A percentile compares a stretch with the other conserved stretches of the same genome.
phyloP scores from a whole-genome alignment of 1,140 invertebrate genomes.

The Drosophila sturtevanti region DNA sequence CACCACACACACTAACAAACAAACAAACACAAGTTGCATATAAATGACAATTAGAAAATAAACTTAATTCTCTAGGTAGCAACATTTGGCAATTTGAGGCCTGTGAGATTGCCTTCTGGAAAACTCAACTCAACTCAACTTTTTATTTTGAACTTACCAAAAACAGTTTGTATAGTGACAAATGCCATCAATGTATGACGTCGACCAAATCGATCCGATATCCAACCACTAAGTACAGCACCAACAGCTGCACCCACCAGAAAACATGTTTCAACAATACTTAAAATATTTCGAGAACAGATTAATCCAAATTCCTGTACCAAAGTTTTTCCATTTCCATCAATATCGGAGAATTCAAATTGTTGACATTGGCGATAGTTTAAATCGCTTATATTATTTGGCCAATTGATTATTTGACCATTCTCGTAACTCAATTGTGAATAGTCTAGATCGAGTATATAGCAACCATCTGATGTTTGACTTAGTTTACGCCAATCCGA shows the following conservation, averaged over 20 bases:
- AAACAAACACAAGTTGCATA: constrained; percentile 41
- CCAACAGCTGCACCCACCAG: constrained; percentile 88
- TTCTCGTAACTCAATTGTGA: constrained; percentile 41
- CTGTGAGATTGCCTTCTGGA: constrained; percentile 17
- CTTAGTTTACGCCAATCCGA: constrained; percentile 86
- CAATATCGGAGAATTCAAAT: constrained; percentile 87
- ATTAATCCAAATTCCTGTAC: constrained; percentile 87
- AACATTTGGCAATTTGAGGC: constrained; percentile 31
- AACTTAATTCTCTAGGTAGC: constrained; percentile 23
- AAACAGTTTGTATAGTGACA: constrained; percentile 66
- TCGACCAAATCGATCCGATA: constrained; percentile 88
- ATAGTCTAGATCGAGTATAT: constrained; percentile 79
- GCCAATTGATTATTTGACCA: constrained; percentile 58
- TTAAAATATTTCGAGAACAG: constrained; percentile 85
- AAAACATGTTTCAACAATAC: constrained; percentile 87
- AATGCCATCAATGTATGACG: constrained; percentile 88
- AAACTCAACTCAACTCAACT: constrained; percentile 35
- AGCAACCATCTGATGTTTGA: constrained; percentile 84
- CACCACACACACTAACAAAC: constrained; percentile 30
- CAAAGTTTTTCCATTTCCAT: constrained; percentile 84
- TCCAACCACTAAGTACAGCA: constrained; percentile 87
- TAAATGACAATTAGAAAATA: constrained; percentile 76
- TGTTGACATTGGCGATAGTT: constrained; percentile 84
- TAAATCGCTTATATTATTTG: constrained; percentile 25
- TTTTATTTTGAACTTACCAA: constrained; percentile 63